Conservation (phyloP, 2,113 vertebrate genomes). For the Tympanuchus pallidicinctus region DNA sequence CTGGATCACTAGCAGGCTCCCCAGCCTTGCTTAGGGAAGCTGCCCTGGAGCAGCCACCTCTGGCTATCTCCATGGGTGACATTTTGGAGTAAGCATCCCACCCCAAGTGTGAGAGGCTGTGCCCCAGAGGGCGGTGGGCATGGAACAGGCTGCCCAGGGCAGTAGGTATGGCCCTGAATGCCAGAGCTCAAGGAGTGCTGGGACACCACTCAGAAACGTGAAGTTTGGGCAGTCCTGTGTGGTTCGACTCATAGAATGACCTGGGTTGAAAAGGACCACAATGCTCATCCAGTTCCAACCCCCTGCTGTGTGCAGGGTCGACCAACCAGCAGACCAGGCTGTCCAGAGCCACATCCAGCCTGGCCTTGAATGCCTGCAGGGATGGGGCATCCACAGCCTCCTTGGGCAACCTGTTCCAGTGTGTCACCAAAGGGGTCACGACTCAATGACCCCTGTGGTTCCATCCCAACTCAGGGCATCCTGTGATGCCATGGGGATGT, state of each 20-base stretch:
- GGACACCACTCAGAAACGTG: neutral
- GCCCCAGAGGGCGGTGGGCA: no score
- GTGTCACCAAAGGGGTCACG: no score
- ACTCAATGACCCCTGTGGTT: neutral
- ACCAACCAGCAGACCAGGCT: no score
- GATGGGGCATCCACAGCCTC: no score
- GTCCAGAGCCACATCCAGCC: no score
- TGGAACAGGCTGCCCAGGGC: no score
- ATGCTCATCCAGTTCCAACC: no score
- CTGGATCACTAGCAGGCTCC: neutral
- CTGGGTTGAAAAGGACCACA: no score
- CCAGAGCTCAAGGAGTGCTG: neutral
- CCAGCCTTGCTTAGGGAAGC: conserved; percentile 23
- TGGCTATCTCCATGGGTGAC: accelerated
- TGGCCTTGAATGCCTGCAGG: no score
- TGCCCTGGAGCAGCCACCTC: neutral
- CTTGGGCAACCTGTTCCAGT: no score
- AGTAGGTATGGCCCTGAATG: neutral
- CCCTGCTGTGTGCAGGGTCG: no score
- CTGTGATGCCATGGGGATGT: neutral
- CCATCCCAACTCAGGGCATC: neutral
- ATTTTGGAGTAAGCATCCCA: neutral
- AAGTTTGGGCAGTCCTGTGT: neutral
- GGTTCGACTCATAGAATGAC: no score
- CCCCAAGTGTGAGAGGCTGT: neutral